phyloP scores from a whole-genome alignment of 2,797 vertebrate species.

The Sandelia bainsii region DNA sequence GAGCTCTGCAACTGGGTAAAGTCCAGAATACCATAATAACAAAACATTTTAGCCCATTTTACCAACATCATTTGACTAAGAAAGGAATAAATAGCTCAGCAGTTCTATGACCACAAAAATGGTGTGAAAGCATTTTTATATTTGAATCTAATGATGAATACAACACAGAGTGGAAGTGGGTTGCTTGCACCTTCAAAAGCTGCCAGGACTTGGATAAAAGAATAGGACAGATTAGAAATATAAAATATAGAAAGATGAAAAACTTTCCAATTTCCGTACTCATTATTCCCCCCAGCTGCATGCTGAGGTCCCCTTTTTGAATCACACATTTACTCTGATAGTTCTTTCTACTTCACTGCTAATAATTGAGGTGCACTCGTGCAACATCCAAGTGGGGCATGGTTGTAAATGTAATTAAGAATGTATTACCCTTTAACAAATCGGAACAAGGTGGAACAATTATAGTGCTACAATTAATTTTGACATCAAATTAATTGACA shows the following conservation, averaged over 20 bases:
- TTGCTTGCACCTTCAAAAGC: background rate
- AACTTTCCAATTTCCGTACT: background rate
- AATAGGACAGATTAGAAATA: background rate
- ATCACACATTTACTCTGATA: background rate
- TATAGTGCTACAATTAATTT: constrained; percentile 3
- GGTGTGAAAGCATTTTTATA: background rate
- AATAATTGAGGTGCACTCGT: constrained; percentile 3
- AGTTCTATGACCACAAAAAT: background rate
- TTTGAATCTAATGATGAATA: constrained; percentile 2
- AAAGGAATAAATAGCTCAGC: background rate
- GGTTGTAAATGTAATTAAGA: background rate
- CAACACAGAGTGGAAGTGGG: background rate
- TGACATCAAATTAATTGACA: background rate
- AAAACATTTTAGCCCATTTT: constrained; percentile 2
- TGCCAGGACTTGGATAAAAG: background rate
- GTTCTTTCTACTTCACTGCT: background rate
- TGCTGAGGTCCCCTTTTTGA: background rate
- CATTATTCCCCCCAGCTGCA: background rate
- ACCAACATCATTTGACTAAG: background rate
- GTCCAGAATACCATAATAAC: background rate
- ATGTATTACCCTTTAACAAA: constrained; percentile 12
- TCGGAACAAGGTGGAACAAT: constrained; percentile 3
- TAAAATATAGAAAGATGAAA: background rate
- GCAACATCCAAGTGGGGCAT: background rate
- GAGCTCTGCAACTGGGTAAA: constrained; percentile 95